phyloP scores from a whole-genome alignment of 2,797 vertebrate species.

The Chrysocyon brachyurus region DNA sequence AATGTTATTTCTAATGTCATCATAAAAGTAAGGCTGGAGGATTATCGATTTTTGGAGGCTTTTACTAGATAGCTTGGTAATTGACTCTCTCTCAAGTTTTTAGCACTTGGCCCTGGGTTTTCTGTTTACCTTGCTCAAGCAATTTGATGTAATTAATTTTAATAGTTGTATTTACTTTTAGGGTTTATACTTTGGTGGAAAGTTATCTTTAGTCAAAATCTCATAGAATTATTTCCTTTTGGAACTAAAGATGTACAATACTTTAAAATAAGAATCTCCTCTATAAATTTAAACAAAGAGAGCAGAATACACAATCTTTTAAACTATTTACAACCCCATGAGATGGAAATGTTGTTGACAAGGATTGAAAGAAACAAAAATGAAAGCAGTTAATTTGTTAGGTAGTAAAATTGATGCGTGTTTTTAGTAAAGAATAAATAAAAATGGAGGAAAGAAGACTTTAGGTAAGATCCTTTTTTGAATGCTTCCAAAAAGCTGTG shows the following conservation, averaged over 20 bases:
- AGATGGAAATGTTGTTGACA: background rate
- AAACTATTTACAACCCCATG: background rate
- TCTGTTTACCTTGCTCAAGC: slow-evolving; percentile 74
- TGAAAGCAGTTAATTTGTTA: background rate
- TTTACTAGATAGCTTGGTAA: slow-evolving; percentile 74
- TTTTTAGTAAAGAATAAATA: slow-evolving; percentile 58
- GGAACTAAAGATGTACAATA: slow-evolving; percentile 63
- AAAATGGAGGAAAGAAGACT: background rate
- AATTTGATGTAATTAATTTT: slow-evolving; percentile 81
- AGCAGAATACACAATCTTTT: background rate
- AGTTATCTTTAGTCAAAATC: slow-evolving; percentile 52
- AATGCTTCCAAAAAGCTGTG: background rate
- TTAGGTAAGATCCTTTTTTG: background rate
- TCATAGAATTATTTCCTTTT: slow-evolving; percentile 58
- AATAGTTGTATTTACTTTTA: slow-evolving; percentile 80
- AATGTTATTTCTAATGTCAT: slow-evolving; percentile 73
- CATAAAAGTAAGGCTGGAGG: slow-evolving; percentile 66
- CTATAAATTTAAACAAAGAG: slow-evolving; percentile 30
- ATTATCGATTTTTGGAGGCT: slow-evolving; percentile 70
- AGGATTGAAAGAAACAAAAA: background rate
- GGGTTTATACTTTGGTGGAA: slow-evolving; percentile 67
- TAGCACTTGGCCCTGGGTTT: slow-evolving; percentile 62
- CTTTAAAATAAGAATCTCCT: slow-evolving; percentile 70
- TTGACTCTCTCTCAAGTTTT: slow-evolving; percentile 65
- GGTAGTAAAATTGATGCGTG: background rate